phyloP scores from a whole-genome alignment of 2,113 vertebrate genomes.

The Lophochroa leadbeateri region DNA sequence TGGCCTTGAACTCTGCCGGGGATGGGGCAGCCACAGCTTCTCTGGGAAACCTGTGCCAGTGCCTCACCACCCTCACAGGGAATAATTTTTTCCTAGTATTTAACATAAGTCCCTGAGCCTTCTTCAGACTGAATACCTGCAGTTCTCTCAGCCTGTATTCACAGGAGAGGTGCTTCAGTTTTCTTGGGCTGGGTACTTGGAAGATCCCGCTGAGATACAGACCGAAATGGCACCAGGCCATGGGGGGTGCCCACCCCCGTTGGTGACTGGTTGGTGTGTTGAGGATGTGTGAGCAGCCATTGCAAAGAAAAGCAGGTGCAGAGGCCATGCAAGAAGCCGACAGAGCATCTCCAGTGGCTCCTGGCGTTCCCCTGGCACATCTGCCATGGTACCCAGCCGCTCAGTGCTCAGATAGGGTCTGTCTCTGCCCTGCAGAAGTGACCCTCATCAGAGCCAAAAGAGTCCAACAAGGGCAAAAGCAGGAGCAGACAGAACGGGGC shows the following conservation, averaged over 20 bases:
- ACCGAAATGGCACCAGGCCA: fast-evolving
- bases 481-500: neutral
- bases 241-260: fast-evolving
- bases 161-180: neutral
- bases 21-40: neutral
- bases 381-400: fast-evolving
- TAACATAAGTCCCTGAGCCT: neutral
- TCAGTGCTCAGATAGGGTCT: fast-evolving
- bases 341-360: neutral
- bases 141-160: neutral
- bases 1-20: neutral
- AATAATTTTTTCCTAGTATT: neutral
- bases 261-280: neutral
- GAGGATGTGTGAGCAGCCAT: fast-evolving
- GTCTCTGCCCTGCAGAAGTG: neutral
- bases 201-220: neutral
- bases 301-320: neutral
- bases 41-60: neutral
- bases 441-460: fast-evolving
- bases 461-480: fast-evolving
- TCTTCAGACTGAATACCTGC: neutral
- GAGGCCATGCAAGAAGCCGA: neutral
- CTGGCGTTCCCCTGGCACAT: neutral
- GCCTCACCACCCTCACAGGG: neutral
- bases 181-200: neutral